A percentile compares a stretch with the other conserved stretches of the same genome.
Evolutionary conservation across 2,113 vertebrate species (phyloP).

Genomic region (Pungitius pungitius): DNA sequence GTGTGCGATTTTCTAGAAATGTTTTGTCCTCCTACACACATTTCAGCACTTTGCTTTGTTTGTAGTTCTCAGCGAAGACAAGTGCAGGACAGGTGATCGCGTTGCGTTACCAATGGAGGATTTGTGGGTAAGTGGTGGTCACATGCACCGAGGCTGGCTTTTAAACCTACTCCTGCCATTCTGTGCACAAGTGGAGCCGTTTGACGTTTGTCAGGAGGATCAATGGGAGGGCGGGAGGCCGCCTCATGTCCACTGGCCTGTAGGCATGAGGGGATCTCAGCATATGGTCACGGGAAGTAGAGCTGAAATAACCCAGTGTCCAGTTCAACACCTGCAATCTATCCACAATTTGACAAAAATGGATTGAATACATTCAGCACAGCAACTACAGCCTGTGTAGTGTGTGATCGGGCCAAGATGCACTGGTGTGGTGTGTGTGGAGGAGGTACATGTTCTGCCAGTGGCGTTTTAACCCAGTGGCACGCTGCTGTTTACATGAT

Average conservation of each 20-base stretch:
- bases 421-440: no score
- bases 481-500: no score
- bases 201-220: constrained; percentile 1
- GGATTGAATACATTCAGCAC: no score
- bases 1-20: constrained; percentile 17
- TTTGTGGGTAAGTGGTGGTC: constrained; percentile 62
- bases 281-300: constrained; percentile 52
- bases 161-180: constrained; percentile 4
- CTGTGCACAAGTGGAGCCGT: neutral
- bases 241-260: constrained; percentile 24
- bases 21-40: constrained; percentile 34
- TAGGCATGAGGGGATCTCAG: constrained; percentile 27
- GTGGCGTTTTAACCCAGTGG: no score
- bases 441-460: no score
- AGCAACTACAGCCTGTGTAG: no score
- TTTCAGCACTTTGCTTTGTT: constrained; percentile 32
- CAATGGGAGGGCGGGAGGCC: neutral
- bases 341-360: no score
- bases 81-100: constrained; percentile 64
- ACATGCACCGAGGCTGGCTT: constrained; percentile 44
- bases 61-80: constrained; percentile 69
- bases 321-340: neutral
- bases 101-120: constrained; percentile 59
- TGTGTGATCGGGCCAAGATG: no score
- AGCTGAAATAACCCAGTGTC: neutral